Percentiles rank a stretch among this genome's conserved stretches.
These are phyloP conservation scores for Mya arenaria DNA, from an alignment of 1,140 invertebrate genomes.

Conservation along the genomic window DNA sequence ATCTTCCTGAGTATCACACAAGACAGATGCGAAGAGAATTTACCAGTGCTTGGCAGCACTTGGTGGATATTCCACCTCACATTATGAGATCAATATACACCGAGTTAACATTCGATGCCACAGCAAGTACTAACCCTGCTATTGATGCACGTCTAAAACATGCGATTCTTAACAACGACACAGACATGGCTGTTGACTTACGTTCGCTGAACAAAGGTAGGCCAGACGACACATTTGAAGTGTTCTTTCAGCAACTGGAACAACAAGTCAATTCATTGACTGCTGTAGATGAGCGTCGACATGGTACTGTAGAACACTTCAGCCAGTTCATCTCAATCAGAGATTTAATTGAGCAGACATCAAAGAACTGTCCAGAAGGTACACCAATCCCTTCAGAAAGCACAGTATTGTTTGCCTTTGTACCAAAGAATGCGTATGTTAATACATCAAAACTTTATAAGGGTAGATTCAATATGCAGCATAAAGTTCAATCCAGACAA, in stretches of 20 bases:
- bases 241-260: slow-evolving; percentile 55
- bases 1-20: slow-evolving; percentile 56
- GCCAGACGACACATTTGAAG: slow-evolving; percentile 60
- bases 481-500: slow-evolving; percentile 58
- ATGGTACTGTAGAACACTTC: slow-evolving; percentile 53
- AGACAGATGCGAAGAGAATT: slow-evolving; percentile 59
- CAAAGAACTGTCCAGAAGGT: slow-evolving; percentile 41
- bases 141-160: slow-evolving; percentile 40
- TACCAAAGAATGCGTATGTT: slow-evolving; percentile 54
- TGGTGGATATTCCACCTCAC: slow-evolving; percentile 51
- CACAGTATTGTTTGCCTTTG: slow-evolving; percentile 58
- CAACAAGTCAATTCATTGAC: slow-evolving; percentile 43
- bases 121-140: slow-evolving; percentile 42
- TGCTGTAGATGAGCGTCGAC: slow-evolving; percentile 56
- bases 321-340: slow-evolving; percentile 50
- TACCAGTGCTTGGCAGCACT: neutral
- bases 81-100: slow-evolving; percentile 56
- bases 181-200: slow-evolving; percentile 58
- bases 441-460: slow-evolving; percentile 53
- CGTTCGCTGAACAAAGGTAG: slow-evolving; percentile 54
- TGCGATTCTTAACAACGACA: slow-evolving; percentile 50
- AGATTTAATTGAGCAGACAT: slow-evolving; percentile 52
- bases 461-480: slow-evolving; percentile 41
- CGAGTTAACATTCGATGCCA: slow-evolving; percentile 51
- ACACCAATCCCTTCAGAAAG: slow-evolving; percentile 56